phyloP scores from a whole-genome alignment of 2,113 vertebrate genomes.

The Astatoreochromis straeleni region DNA sequence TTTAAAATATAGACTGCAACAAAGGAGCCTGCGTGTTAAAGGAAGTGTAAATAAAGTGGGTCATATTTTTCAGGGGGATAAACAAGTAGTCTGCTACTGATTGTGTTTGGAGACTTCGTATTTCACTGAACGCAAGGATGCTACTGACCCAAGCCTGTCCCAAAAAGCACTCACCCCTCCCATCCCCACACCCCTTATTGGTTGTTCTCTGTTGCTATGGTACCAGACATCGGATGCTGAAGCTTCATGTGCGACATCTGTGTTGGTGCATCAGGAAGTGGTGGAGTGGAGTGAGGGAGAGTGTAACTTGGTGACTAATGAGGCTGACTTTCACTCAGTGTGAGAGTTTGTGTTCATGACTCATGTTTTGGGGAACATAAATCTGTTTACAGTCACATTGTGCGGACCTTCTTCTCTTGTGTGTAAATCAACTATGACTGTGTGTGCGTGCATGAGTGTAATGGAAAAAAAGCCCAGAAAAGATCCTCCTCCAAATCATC shows the following conservation, averaged over 20 bases:
- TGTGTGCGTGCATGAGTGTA: not conserved
- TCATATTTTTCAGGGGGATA: not conserved
- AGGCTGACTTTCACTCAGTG: not conserved
- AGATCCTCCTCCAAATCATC: not conserved
- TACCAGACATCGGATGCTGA: slow-evolving; percentile 64
- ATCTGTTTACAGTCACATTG: not conserved
- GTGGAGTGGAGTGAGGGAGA: not conserved
- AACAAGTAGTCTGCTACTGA: not conserved
- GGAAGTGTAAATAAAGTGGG: not conserved
- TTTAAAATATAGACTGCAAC: not conserved
- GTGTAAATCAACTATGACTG: not conserved
- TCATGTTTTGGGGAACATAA: not conserved
- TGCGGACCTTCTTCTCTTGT: not conserved
- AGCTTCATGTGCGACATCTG: slow-evolving; percentile 12
- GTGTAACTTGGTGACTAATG: not conserved
- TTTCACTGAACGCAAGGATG: not conserved
- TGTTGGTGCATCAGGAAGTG: slow-evolving; percentile 25
- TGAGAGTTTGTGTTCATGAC: not conserved
- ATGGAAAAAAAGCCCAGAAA: not conserved
- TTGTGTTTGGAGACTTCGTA: not conserved
- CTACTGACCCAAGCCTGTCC: slow-evolving; percentile 35
- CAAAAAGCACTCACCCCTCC: not conserved
- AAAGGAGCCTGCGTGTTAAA: not conserved
- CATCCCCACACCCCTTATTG: slow-evolving; percentile 30
- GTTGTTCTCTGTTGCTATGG: slow-evolving; percentile 69